Percentiles rank a stretch among this genome's conserved stretches.
Evolutionary conservation across 35 echinoderm and acorn worm genomes (phyloP).

Genomic region (Anneissia japonica): DNA sequence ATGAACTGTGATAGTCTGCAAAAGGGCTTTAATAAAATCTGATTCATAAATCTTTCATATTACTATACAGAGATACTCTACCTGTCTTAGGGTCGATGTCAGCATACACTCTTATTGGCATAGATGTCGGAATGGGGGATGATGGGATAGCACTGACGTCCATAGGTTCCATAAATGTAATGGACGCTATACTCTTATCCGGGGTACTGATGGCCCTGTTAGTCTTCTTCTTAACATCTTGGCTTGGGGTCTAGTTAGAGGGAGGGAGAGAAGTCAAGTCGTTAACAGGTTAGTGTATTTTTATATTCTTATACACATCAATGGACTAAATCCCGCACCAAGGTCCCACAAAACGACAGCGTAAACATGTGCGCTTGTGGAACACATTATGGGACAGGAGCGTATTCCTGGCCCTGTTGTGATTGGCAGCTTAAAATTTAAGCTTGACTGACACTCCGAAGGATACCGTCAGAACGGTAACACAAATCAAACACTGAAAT

Average conservation of each 20-base stretch:
- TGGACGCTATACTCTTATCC: slow-evolving; percentile 64
- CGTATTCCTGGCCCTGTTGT: not conserved
- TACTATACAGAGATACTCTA: not conserved
- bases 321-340: too few species aligned
- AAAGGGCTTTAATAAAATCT: not conserved
- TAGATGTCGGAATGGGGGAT: slow-evolving; percentile 54
- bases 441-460: too few species aligned
- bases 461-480: too few species aligned
- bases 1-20: not conserved
- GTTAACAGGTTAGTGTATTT: not conserved
- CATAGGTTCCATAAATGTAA: slow-evolving; percentile 61
- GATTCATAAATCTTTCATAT: not conserved
- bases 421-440: too few species aligned
- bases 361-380: slow-evolving; percentile 10
- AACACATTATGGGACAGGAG: not conserved
- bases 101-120: slow-evolving; percentile 67
- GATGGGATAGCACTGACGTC: slow-evolving; percentile 49
- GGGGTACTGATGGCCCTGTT: slow-evolving; percentile 87
- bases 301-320: not conserved
- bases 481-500: not conserved
- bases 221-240: slow-evolving; percentile 1
- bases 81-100: slow-evolving; percentile 49
- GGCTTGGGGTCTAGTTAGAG: slow-evolving; percentile 3
- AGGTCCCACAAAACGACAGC: not conserved
- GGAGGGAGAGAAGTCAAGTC: not conserved